These are phyloP conservation scores for Helicoverpa assulta DNA, from an alignment of 2,888 invertebrate genomes.

Conservation along the genomic window DNA sequence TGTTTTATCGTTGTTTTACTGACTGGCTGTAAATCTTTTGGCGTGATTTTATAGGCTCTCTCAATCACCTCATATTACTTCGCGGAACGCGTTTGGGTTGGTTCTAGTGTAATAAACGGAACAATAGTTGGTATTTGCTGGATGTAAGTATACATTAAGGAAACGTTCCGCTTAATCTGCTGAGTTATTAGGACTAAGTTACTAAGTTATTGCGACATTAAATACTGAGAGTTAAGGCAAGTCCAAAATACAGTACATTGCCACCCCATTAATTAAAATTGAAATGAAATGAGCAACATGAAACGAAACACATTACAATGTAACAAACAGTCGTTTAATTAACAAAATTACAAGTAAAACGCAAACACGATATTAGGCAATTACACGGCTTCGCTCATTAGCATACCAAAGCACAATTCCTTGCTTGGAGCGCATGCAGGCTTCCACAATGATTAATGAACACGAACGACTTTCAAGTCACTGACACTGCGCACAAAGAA, in stretches of 20 bases:
- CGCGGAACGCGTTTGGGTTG: not conserved
- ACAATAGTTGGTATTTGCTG: not conserved
- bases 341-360: constrained; percentile 18
- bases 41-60: constrained; percentile 39
- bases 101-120: constrained; percentile 13
- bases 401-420: constrained; percentile 27
- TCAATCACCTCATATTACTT: constrained; percentile 24
- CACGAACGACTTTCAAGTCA: constrained; percentile 53
- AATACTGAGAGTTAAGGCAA: too few species aligned
- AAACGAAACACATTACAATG: not conserved
- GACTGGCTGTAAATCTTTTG: constrained; percentile 28
- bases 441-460: constrained; percentile 59
- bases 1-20: constrained; percentile 48
- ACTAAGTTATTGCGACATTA: too few species aligned
- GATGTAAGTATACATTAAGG: not conserved
- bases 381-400: constrained; percentile 29
- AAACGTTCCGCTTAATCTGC: not conserved
- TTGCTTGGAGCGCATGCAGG: constrained; percentile 37
- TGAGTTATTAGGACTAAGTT: not conserved
- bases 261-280: too few species aligned
- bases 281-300: too few species aligned
- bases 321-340: not conserved
- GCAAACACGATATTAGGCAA: constrained; percentile 18
- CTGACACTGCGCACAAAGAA: constrained; percentile 48
- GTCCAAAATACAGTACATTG: too few species aligned